Percentiles rank a stretch among this genome's conserved stretches.
Evolutionary conservation across 1,140 invertebrate species (phyloP).

Genomic region (Matsumurasca onukii): DNA sequence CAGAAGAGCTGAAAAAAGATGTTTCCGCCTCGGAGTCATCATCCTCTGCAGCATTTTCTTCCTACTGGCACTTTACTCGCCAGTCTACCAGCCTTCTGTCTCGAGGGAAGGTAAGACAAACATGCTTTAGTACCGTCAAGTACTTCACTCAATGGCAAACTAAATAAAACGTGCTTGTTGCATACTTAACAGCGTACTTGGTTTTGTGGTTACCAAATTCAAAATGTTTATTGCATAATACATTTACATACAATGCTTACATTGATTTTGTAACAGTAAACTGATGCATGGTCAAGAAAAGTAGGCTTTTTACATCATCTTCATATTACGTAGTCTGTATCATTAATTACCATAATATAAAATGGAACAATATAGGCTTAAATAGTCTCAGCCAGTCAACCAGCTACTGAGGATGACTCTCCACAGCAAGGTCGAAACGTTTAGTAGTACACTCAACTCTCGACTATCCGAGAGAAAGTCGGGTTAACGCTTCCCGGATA

Average conservation of each 20-base stretch:
- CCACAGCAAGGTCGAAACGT: too few relatives aligned
- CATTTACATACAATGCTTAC: background rate
- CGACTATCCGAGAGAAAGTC: too few relatives aligned
- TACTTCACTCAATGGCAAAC: background rate
- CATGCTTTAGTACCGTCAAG: background rate
- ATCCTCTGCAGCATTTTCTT: slow-evolving; percentile 26
- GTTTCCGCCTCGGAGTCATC: slow-evolving; percentile 16
- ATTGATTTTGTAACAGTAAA: background rate
- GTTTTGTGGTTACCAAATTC: background rate
- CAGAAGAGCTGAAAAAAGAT: slow-evolving; percentile 25
- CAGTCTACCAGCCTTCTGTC: slow-evolving; percentile 23
- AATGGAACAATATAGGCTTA: too few relatives aligned
- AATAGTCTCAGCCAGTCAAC: too few relatives aligned
- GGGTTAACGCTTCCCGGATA: too few relatives aligned
- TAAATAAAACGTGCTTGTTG: too few relatives aligned
- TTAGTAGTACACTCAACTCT: too few relatives aligned
- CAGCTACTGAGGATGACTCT: too few relatives aligned
- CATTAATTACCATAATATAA: too few relatives aligned
- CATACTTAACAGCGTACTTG: background rate
- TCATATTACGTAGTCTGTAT: too few relatives aligned
- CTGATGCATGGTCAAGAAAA: too few relatives aligned
- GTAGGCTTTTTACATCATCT: too few relatives aligned
- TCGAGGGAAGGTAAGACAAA: slow-evolving; percentile 11
- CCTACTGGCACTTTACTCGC: slow-evolving; percentile 21
- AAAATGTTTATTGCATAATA: background rate